Percentiles rank a stretch among this genome's conserved stretches.
Evolutionary conservation across 2,888 invertebrate species (phyloP).

Genomic region (Rugalucina vietnamica): DNA sequence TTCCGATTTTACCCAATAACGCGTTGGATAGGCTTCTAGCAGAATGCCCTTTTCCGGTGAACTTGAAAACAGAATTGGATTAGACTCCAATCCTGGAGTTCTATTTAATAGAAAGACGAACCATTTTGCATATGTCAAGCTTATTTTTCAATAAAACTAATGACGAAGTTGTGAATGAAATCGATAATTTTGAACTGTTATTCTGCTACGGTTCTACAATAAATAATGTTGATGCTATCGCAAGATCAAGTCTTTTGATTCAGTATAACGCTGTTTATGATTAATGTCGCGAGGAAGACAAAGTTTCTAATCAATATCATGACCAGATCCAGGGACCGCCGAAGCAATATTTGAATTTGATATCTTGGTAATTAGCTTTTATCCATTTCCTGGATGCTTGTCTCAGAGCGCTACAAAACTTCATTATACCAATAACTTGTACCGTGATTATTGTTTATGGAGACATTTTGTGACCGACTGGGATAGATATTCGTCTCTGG

Average conservation of each 20-base stretch:
- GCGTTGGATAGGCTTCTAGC: neutral
- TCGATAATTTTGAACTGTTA: neutral
- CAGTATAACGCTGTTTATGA: constrained; percentile 14
- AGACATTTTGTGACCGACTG: neutral
- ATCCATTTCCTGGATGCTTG: constrained; percentile 12
- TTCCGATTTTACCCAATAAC: constrained; percentile 12
- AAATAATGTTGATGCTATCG: neutral
- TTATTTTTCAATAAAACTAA: neutral
- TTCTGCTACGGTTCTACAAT: neutral
- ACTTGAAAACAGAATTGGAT: constrained; percentile 1
- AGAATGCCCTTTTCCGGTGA: neutral
- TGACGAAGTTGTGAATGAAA: neutral
- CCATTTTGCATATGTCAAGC: constrained; percentile 11
- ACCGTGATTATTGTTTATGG: constrained; percentile 8
- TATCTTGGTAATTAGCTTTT: constrained; percentile 25
- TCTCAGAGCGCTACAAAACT: constrained; percentile 4
- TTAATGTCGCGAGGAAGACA: constrained; percentile 2
- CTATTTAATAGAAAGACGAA: neutral
- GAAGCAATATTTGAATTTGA: constrained; percentile 26
- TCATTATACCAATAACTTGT: constrained; percentile 2
- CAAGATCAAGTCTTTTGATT: constrained; percentile 3
- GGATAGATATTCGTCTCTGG: too few relatives aligned
- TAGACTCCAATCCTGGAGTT: neutral
- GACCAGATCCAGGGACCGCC: constrained; percentile 2
- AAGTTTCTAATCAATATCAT: constrained; percentile 1